Conservation (phyloP, 2,113 vertebrate genomes). For the Myrmecophaga tridactyla region DNA sequence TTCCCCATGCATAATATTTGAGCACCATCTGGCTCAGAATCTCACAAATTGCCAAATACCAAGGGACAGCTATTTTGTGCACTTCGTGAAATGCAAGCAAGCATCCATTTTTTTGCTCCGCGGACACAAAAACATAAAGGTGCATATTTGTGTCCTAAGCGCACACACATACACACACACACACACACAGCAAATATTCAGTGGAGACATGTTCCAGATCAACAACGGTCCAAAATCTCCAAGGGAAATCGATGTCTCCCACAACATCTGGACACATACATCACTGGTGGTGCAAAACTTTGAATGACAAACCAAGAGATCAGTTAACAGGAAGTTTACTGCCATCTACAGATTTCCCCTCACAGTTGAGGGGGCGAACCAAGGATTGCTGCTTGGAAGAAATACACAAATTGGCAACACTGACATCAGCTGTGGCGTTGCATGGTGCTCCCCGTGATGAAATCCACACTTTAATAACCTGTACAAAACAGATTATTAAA, state of each 20-base stretch:
- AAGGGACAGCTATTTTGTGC: constrained; percentile 17
- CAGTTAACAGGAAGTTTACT: constrained; percentile 77
- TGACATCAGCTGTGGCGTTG: constrained; percentile 13
- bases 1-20: not conserved
- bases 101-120: not conserved
- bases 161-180: not conserved
- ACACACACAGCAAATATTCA: not conserved
- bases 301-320: constrained; percentile 28
- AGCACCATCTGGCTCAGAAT: constrained; percentile 45
- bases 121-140: not conserved
- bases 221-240: not conserved
- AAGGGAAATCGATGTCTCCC: not conserved
- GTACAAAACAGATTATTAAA: too few species aligned
- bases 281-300: constrained; percentile 32
- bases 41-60: constrained; percentile 43
- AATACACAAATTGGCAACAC: not conserved
- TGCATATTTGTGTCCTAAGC: not conserved
- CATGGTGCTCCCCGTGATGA: not conserved
- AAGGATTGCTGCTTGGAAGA: constrained; percentile 37
- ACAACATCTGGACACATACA: not conserved
- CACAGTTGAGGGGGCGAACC: constrained; percentile 36
- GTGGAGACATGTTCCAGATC: not conserved
- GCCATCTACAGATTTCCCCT: constrained; percentile 79
- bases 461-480: not conserved
- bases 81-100: not conserved